These are phyloP conservation scores for Hipparchia sbordonii DNA, from an alignment of 2,888 invertebrate species.

Conservation along the genomic window DNA sequence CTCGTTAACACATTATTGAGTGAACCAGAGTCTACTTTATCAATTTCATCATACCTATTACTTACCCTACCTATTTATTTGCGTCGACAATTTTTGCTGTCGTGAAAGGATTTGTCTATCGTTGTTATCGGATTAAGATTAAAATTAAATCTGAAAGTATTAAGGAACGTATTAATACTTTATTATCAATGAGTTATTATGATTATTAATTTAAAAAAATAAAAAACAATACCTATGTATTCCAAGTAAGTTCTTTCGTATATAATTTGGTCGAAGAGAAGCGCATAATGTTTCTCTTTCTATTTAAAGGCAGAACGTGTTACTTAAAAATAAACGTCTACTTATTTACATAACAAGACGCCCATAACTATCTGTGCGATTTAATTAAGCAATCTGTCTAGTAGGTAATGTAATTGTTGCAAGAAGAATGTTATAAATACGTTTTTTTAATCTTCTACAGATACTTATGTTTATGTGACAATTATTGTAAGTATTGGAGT, in stretches of 20 bases:
- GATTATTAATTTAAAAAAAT: too few species aligned
- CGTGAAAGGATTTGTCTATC: conserved; percentile 16
- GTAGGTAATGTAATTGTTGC: conserved; percentile 6
- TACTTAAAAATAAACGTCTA: background rate
- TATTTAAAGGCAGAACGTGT: background rate
- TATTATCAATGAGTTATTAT: background rate
- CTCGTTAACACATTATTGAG: background rate
- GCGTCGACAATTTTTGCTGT: conserved; percentile 5
- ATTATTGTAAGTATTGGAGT: too few species aligned
- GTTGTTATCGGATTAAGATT: conserved; percentile 16
- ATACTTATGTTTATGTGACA: background rate
- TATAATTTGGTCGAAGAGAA: background rate
- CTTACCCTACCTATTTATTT: background rate
- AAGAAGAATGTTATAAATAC: background rate
- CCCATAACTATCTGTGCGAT: conserved; percentile 1
- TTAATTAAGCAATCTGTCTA: conserved; percentile 12
- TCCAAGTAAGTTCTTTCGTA: background rate
- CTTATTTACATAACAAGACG: conserved; percentile 11
- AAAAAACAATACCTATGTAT: background rate
- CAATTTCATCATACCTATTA: background rate
- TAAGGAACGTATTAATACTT: background rate
- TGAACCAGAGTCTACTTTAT: background rate
- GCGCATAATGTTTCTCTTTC: conserved; percentile 14
- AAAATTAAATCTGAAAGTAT: conserved; percentile 6
- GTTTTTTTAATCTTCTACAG: background rate